Evolutionary conservation across 53 echinoderm and acorn worm species (phyloP), one percentile per base, ranked within the genome.

Genomic region (Echinometra lucunter): DNA sequence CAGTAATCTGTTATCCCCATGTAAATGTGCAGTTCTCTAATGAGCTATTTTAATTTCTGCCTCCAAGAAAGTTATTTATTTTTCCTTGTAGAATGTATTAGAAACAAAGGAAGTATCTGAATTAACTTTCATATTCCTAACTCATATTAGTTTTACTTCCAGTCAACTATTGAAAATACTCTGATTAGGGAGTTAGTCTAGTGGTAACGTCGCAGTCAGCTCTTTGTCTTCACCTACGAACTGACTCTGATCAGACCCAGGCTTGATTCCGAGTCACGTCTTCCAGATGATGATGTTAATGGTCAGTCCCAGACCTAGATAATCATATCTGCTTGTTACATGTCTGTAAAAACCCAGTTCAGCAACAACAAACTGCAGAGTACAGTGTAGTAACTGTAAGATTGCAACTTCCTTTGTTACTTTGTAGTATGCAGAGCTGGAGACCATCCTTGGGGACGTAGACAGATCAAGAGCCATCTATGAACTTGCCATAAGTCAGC

Each of bases 401-500:
- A n/a, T 66, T 58, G 49, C 35, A 57, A 88, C 30, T 9, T 49
- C 0, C 7, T 53, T 15, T 49, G 30, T 49, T 53, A 1, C 67
- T 1, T 47, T 85, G 45, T 81, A 99, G 99, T 99, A 97, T 96
- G 95, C 99, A 17, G 99, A 99, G 80, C 95, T 99, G 66, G 99
- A 99, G 87, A 98, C 97, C 55, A 99, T 99, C 80, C 94, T 99
- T 40, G 99, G 99, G 17, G 99, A 99, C 74, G 74, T 56, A 42
- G 99, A 98, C 11, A 85, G 99, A 89, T 96, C 98, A 45, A 95
- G 99, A 72, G 98, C 97, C 42, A 95, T 99, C 66, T 99, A 97
- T 91, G 99, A 99, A 78, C 91, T 99, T 85, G 99, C 99, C 93
- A 99, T 98, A 94, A 96, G 96, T 90, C 99, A 99, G 74, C 96